Evolutionary conservation across 1,140 invertebrate genomes (phyloP).

Genomic region (Mylabris phalerata): DNA sequence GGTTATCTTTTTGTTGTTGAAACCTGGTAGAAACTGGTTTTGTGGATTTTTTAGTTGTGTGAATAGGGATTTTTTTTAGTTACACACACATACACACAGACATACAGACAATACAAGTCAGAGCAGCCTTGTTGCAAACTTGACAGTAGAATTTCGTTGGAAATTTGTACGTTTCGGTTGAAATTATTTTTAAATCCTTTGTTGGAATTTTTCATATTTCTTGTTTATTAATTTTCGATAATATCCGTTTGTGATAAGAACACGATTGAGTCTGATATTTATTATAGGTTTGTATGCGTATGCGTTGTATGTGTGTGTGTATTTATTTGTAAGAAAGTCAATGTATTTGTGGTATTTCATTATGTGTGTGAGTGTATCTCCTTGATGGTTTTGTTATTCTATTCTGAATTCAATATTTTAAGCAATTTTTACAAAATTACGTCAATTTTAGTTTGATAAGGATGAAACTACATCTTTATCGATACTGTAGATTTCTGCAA

Average conservation of each 20-base stretch:
- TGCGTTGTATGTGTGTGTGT: too few relatives aligned
- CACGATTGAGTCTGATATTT: too few relatives aligned
- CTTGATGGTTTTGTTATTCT: too few relatives aligned
- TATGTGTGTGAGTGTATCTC: too few relatives aligned
- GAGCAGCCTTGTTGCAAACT: constrained; percentile 26
- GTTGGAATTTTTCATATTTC: not conserved
- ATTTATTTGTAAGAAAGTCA: too few relatives aligned
- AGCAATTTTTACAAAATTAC: too few relatives aligned
- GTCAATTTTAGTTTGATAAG: too few relatives aligned
- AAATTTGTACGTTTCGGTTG: not conserved
- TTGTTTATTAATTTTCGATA: not conserved
- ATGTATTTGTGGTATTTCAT: too few relatives aligned
- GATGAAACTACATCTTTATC: too few relatives aligned
- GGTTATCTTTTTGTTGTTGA: constrained; percentile 6
- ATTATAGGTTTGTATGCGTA: too few relatives aligned
- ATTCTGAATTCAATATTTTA: too few relatives aligned
- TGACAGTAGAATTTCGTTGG: constrained; percentile 17
- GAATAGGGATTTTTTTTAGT: constrained; percentile 22
- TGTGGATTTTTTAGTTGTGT: constrained; percentile 25
- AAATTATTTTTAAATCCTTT: constrained; percentile 9
- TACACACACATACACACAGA: not conserved
- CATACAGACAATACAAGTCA: constrained; percentile 10
- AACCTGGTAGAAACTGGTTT: constrained; percentile 16
- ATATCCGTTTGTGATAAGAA: not conserved
- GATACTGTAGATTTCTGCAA: too few relatives aligned